A percentile compares a stretch with the other conserved stretches of the same genome.
Conservation (phyloP, 1,140 invertebrate genomes). For the Aphelinus atriplicis region DNA sequence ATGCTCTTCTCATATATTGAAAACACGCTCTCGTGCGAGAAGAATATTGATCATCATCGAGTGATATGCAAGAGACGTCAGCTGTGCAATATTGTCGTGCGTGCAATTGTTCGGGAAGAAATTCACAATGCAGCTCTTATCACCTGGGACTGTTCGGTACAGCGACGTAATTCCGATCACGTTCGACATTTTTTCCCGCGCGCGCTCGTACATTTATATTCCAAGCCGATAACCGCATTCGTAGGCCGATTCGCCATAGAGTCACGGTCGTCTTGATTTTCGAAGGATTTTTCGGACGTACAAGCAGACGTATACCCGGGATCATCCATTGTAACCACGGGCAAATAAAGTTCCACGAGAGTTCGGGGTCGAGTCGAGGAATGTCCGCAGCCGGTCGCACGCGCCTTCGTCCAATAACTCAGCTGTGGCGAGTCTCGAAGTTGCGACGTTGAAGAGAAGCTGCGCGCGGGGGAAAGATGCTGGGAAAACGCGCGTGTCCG, state of each 20-base stretch:
- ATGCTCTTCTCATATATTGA: no score
- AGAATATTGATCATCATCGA: background rate
- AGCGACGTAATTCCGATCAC: conserved; percentile 16
- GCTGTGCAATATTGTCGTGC: conserved; percentile 6
- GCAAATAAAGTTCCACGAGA: background rate
- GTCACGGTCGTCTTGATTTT: background rate
- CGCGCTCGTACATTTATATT: background rate
- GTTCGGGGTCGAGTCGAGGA: no score
- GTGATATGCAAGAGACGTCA: background rate
- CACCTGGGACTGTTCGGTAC: background rate
- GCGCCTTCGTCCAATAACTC: background rate
- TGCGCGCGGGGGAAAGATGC: no score
- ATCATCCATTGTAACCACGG: background rate
- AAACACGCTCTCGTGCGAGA: background rate
- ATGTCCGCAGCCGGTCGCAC: background rate
- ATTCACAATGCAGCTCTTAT: conserved; percentile 25
- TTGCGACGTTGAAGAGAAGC: no score
- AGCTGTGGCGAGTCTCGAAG: no score
- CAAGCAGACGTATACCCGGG: background rate
- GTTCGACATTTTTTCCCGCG: conserved; percentile 18
- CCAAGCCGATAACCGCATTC: background rate
- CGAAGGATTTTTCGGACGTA: background rate
- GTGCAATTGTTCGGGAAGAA: conserved; percentile 17
- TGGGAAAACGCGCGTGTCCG: no score
- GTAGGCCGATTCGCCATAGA: conserved; percentile 11